Percentiles rank a stretch among this genome's conserved stretches.
These are phyloP conservation scores for Cepphus grylle DNA, from an alignment of 2,113 vertebrate species.

Conservation along the genomic window DNA sequence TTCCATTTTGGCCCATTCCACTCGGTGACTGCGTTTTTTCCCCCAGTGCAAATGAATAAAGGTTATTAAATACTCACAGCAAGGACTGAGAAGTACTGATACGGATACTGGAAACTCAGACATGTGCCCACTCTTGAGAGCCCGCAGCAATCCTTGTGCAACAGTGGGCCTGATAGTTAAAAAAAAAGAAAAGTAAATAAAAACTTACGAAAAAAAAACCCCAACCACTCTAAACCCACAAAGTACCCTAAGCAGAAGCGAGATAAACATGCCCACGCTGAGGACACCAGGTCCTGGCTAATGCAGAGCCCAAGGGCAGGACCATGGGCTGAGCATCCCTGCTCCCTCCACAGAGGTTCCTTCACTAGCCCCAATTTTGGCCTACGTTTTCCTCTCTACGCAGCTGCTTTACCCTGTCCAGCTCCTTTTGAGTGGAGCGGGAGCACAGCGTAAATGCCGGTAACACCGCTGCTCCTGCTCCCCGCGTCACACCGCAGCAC, in stretches of 20 bases:
- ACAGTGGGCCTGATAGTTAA: neutral
- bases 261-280: neutral
- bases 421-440: neutral
- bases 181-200: neutral
- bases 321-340: neutral
- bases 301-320: neutral
- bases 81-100: neutral
- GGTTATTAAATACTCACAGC: neutral
- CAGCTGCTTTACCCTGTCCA: neutral
- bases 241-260: neutral
- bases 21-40: neutral
- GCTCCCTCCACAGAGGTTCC: neutral
- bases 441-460: neutral
- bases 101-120: neutral
- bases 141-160: neutral
- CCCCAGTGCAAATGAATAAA: neutral
- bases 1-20: neutral
- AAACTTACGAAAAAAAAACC: neutral
- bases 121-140: neutral
- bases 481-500: accelerated
- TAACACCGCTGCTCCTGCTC: neutral
- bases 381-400: too few species aligned
- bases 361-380: accelerated
- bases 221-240: neutral
- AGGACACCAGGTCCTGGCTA: neutral